Evolutionary conservation across 2,888 invertebrate species (phyloP).

Genomic region (Leptopilina myrica): DNA sequence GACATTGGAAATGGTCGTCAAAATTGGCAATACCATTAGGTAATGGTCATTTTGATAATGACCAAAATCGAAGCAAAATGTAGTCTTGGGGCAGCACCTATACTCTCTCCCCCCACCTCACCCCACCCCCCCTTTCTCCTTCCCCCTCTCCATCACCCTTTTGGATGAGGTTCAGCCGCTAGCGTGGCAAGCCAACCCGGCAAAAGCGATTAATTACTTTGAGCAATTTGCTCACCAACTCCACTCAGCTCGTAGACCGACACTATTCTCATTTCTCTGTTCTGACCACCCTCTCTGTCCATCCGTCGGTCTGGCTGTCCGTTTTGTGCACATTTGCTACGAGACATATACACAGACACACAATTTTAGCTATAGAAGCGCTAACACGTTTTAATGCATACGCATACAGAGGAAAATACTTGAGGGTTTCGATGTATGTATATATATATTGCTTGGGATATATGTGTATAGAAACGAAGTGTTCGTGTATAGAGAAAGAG

Average conservation of each 20-base stretch:
- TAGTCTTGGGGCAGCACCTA: slow-evolving; percentile 53
- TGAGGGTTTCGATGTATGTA: slow-evolving; percentile 28
- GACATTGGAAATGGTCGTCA: not conserved
- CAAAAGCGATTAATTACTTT: slow-evolving; percentile 76
- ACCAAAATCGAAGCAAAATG: slow-evolving; percentile 38
- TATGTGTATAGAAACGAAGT: slow-evolving; percentile 1
- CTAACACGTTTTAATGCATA: slow-evolving; percentile 32
- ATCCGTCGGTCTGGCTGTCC: slow-evolving; percentile 52
- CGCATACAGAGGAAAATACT: slow-evolving; percentile 17
- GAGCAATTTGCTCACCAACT: slow-evolving; percentile 76
- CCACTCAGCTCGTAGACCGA: slow-evolving; percentile 75
- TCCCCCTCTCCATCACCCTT: slow-evolving; percentile 65
- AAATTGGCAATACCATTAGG: slow-evolving; percentile 33
- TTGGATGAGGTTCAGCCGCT: slow-evolving; percentile 72
- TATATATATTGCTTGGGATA: not conserved
- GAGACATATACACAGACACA: slow-evolving; percentile 45
- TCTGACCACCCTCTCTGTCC: slow-evolving; percentile 56
- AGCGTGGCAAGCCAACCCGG: slow-evolving; percentile 73
- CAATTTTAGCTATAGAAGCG: slow-evolving; percentile 10
- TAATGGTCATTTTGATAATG: slow-evolving; percentile 34
- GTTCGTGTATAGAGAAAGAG: not conserved
- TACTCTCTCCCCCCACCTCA: slow-evolving; percentile 55
- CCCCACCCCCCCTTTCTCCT: slow-evolving; percentile 53
- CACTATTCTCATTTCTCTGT: slow-evolving; percentile 76
- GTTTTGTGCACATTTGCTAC: slow-evolving; percentile 50